phyloP scores from a whole-genome alignment of 1,140 invertebrate species.

The Carposina sasakii region DNA sequence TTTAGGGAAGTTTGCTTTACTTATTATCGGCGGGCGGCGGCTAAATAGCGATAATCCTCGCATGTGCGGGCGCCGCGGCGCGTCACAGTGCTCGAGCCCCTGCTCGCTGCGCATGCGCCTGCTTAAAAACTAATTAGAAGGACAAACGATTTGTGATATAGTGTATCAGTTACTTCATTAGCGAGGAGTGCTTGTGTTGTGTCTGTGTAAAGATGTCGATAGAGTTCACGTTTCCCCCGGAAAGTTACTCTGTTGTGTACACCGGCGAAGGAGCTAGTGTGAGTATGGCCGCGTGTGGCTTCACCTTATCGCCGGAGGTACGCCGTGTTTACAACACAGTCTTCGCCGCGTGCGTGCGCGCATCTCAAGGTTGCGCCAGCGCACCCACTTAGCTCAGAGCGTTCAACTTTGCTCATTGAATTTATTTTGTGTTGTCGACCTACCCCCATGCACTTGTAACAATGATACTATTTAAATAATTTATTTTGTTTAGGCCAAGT shows the following conservation, averaged over 20 bases:
- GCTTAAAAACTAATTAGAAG: too few species aligned
- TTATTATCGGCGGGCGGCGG: too few species aligned
- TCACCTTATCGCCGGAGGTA: too few species aligned
- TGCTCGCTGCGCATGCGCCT: background rate
- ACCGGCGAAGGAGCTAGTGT: constrained; percentile 49
- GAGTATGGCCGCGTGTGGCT: constrained; percentile 42
- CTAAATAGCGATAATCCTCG: too few species aligned
- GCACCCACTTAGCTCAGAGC: constrained; percentile 39
- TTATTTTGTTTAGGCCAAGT: too few species aligned
- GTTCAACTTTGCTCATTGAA: too few species aligned
- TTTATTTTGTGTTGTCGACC: too few species aligned
- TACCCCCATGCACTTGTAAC: too few species aligned
- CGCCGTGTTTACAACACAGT: constrained; percentile 33
- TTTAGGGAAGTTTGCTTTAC: too few species aligned
- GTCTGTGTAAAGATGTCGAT: constrained; percentile 34
- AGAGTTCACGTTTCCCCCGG: constrained; percentile 56
- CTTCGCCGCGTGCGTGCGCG: constrained; percentile 38
- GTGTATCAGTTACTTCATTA: too few species aligned
- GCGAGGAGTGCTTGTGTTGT: constrained; percentile 11
- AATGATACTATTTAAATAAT: too few species aligned
- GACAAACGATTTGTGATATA: background rate
- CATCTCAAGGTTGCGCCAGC: constrained; percentile 48
- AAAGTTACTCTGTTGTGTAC: constrained; percentile 62
- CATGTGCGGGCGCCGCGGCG: constrained; percentile 16
- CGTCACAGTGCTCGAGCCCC: constrained; percentile 7